Base-by-base conservation (phyloP, 2,888 invertebrate species). In the Pheosia gnoma region DNA sequence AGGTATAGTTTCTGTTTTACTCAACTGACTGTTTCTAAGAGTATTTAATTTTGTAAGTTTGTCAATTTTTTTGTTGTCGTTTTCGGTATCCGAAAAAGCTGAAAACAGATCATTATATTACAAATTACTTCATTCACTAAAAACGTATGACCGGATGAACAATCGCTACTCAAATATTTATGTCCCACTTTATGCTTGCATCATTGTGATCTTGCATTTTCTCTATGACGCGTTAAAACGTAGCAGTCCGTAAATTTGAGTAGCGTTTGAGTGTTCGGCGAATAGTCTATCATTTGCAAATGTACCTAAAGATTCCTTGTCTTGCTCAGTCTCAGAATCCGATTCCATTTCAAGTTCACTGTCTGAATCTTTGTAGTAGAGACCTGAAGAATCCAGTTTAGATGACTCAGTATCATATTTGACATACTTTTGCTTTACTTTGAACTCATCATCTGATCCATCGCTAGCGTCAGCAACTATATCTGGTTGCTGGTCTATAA, bases 51-150 rank as follows among this genome's bases (percentile, higher is more conserved):
- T 87, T 51, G 89, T 93, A 75, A 92, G 68, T 79, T 91, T 87
- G 57, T 89, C 87, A 55, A 89, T 74, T 73, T 88, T 83, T 75
- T 89, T 85, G 61, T 82, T 67, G 71, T 94, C 94, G 45, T 90
- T 93, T 25, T 96, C 96, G 0, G 95, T 95, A 76, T 96, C 96
- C 59, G 95, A 95, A 57, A 96, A 94, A 58, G 95, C 96, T 94
- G 88, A 75, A 85, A 72, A 11, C 59, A 45, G 45, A 52, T 25
- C 25, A 25, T 25, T 25, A 49, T 59, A 25, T 37, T 6, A 4
- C 36, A 37, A n/a, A n/a, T n/a, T 4, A 5, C 1, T 47, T 47
- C 8, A 41, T 8, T 41, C 25, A 1, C 25, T 25, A 25, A 1
- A 25, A 25, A 25, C 25, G 25, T 25, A 25, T 25, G 25, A 25